Evolutionary conservation across 2,113 vertebrate species (phyloP), one percentile per base, ranked within the genome.

Genomic region (Fulmarus glacialis): DNA sequence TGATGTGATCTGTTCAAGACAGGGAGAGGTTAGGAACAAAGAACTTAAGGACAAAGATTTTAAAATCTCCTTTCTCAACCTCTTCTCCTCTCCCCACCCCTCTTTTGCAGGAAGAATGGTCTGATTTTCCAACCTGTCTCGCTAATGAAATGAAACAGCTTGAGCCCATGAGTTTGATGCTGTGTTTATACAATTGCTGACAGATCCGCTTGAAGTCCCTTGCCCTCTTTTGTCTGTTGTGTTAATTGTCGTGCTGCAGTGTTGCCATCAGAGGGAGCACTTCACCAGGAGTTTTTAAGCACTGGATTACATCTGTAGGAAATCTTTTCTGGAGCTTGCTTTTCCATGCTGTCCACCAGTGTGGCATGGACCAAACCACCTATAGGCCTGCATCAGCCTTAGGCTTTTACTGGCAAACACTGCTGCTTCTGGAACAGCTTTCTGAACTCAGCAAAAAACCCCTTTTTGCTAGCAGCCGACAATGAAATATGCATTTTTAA

Each of bases 151-250:
- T 19, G 82, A 48, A 91, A 16, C 88, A 73, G 79, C 85, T 84
- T 52, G 95, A 96, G 96, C 92, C 96, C 95, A 94, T 95, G 96
- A 96, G 92, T 94, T 96, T 91, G 91, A 78, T 52, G 78, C 82
- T 74, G 87, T 94, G 95, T 96, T 82, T 58, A 26, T 75, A 6
- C 83, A 72, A 11, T 75, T n/a, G 92, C 90, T 96, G 84, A 18
- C 72, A 67, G 88, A 36, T 86, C 74, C 74, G 75, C 93, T 81
- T 36, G 26, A 29, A 87, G 93, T 74, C 40, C 83, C 70, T 59
- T 89, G 89, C 80, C 78, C 83, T 73, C 58, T 59, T 56, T 32
- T 86, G 87, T 91, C 58, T 38, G n/a, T 59, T 6, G 15, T 78
- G 60, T 34, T n/a, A 15, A 3, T 43, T 92, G 96, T 67, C 15